phyloP scores from a whole-genome alignment of 2,797 vertebrate species.

The Lithobates sylvaticus region DNA sequence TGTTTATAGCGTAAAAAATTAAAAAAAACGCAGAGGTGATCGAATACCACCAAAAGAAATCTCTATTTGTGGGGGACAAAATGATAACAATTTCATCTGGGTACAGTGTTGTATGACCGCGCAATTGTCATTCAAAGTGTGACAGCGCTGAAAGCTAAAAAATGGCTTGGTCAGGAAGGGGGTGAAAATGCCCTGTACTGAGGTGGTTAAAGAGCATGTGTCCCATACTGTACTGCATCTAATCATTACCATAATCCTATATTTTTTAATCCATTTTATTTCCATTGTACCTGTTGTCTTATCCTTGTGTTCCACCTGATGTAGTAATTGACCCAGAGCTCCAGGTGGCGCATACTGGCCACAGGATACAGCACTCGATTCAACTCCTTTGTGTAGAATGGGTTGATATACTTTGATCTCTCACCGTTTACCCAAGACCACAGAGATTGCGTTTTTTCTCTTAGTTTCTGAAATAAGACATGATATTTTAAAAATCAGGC shows the following conservation, averaged over 20 bases:
- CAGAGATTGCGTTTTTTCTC: constrained; percentile 87
- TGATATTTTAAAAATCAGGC: too few species aligned
- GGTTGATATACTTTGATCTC: constrained; percentile 86
- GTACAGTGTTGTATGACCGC: too few species aligned
- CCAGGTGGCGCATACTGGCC: constrained; percentile 96
- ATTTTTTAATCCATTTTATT: constrained; percentile 53
- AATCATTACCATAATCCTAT: neutral
- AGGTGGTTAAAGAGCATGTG: too few species aligned
- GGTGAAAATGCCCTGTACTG: too few species aligned
- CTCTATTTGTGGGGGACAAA: too few species aligned
- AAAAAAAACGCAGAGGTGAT: too few species aligned
- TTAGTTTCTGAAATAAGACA: constrained; percentile 79
- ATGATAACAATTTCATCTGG: too few species aligned
- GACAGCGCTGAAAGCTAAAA: too few species aligned
- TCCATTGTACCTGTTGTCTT: constrained; percentile 85
- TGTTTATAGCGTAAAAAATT: too few species aligned
- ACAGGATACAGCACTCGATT: constrained; percentile 94
- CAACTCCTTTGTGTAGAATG: constrained; percentile 94
- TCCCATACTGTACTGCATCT: neutral
- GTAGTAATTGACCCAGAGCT: constrained; percentile 98
- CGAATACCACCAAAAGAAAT: too few species aligned
- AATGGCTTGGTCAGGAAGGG: too few species aligned
- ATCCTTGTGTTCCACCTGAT: constrained; percentile 98
- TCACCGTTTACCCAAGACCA: constrained; percentile 95
- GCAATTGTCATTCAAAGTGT: too few species aligned